Evolutionary conservation across 64 coral and sea anemone genomes (phyloP), one percentile per base, ranked within the genome.

Genomic region (Pocillopora verrucosa): DNA sequence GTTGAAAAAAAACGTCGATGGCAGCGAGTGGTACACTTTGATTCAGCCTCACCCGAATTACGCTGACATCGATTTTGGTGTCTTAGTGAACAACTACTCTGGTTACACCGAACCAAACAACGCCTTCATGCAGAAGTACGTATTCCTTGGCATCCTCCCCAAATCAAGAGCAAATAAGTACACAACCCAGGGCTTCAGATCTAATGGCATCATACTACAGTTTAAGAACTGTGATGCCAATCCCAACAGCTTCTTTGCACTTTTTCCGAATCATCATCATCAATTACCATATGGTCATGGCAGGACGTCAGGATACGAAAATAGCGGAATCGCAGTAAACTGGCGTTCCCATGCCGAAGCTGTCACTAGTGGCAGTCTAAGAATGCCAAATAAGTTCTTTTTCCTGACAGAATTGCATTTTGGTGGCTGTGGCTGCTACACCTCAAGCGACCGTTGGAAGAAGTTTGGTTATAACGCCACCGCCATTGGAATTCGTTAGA

Each of bases 381-480:
- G 20, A 16, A 78, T 93, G 22, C 83, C 90, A 10, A 59, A 51
- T 9, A 58, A 92, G 11, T 92, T 78, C 61, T 87, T 92, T 57
- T 83, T 93, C 76, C 67, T 93, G 11, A 89, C 91, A 41, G 91
- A 93, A 65, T 10, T 88, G 13, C 91, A 88, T 65, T 88, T 93
- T 61, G 91, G 86, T 58, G 91, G 91, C n/a, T 93, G 91, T 58
- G 91, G 91, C 57, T 65, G 57, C 24, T 93, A 93, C 86, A 89
- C 86, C 0, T 93, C 92, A 9, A 93, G 86, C 76, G 78, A 93
- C 77, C 86, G 92, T 16, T 89, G 77, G 92, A 45, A 58, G 2
- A 16, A 37, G 16, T 60, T 65, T 35, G 59, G 30, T 37, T 22
- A 73, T 5, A 19, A 72, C 13, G 91, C 91, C 45, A 93, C 86